Base-by-base conservation (phyloP, 2,113 vertebrate species). In the Riparia riparia region DNA sequence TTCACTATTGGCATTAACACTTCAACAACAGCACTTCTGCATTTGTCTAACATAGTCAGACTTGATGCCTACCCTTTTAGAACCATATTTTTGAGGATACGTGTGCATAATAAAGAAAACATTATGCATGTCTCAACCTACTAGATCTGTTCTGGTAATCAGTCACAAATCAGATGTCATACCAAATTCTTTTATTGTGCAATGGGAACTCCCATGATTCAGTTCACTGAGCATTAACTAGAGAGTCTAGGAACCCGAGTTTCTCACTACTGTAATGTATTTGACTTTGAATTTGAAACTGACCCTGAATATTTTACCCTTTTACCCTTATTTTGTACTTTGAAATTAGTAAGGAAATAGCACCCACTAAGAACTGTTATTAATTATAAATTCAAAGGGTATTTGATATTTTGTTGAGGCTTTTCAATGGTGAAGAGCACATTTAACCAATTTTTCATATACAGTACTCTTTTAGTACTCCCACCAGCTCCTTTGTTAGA, bases 401-500 rank as follows among this genome's bases (percentile, higher is more conserved):
- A 90, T 82, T 66, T 57, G 77, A 44, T 50, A 37, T 12, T 91
- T 79, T 80, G 24, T 85, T 95, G 87, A 89, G 79, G 22, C 60
- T 76, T n/a, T 81, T 83, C 74, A n/a, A 8, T 54, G 28, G 24
- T 51, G 49, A 92, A 95, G 79, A 80, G 76, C 39, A 80, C 7
- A 66, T 86, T 82, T 93, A 64, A 60, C 44, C 14, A 56, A 17
- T 95, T 93, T 96, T 94, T 78, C 49, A 34, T 64, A 34, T 68
- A 63, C n/a, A 73, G 31, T 31, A 74, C 47, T 73, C 42, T 34
- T 92, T 95, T 89, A 85, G 37, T 78, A 92, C 80, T 96, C 76
- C 44, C 86, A 91, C 34, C 44, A 78, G 64, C 49, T 89, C 47
- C 32, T 95, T 97, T 96, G 61, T 94, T 94, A 92, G 80, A 78